phyloP scores from a whole-genome alignment of 1,140 invertebrate species.

The Diprion similis region DNA sequence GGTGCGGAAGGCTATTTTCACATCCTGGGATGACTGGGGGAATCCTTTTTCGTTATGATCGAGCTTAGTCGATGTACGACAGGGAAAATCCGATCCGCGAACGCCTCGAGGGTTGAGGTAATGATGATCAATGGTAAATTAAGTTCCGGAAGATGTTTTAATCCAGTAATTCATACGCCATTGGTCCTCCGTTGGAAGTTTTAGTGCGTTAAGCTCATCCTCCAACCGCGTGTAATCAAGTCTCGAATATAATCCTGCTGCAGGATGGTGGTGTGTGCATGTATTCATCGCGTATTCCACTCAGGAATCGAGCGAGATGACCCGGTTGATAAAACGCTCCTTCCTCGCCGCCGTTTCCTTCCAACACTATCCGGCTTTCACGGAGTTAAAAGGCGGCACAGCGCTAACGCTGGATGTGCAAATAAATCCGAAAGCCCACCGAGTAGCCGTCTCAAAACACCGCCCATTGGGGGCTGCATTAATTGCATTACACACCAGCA shows the following conservation, averaged over 20 bases:
- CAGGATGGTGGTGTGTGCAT: background rate
- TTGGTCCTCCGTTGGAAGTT: background rate
- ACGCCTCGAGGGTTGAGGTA: too few relatives aligned
- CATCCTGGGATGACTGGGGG: too few relatives aligned
- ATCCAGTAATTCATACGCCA: too few relatives aligned
- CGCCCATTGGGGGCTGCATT: too few relatives aligned
- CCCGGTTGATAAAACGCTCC: slow-evolving; percentile 1
- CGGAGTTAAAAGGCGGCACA: background rate
- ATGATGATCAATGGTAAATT: too few relatives aligned
- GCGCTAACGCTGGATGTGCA: background rate
- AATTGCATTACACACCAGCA: too few relatives aligned
- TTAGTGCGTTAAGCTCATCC: background rate
- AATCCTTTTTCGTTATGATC: too few relatives aligned
- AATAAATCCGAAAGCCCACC: background rate
- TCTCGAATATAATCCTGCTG: background rate
- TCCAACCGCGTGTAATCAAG: background rate
- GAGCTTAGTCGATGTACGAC: too few relatives aligned
- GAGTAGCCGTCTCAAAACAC: background rate
- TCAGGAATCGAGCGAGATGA: background rate
- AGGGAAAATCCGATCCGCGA: too few relatives aligned
- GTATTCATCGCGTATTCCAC: background rate
- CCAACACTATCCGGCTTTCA: background rate
- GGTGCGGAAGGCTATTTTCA: too few relatives aligned
- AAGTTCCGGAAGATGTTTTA: too few relatives aligned
- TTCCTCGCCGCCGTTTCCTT: background rate